These are phyloP conservation scores for Sarcophilus harrisii DNA, from an alignment of 2,797 vertebrate genomes.

Conservation along the genomic window DNA sequence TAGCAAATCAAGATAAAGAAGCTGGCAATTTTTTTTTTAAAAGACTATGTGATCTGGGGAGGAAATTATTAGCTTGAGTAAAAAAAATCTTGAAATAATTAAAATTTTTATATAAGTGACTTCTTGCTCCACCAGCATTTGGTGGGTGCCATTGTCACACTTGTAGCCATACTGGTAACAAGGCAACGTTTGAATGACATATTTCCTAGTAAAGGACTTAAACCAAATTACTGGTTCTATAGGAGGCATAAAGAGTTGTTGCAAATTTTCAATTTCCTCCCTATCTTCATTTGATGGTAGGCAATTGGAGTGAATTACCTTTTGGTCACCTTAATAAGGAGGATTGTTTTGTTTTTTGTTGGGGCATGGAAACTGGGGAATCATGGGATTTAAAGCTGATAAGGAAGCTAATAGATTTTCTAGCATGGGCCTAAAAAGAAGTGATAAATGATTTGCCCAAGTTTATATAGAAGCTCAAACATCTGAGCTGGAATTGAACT, in stretches of 20 bases:
- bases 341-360: not conserved
- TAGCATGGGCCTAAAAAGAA: not conserved
- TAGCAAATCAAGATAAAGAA: conserved; percentile 46
- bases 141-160: not conserved
- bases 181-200: not conserved
- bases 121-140: not conserved
- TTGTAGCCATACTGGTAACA: not conserved
- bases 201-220: not conserved
- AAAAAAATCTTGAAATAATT: conserved; percentile 4
- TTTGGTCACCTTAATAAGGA: not conserved
- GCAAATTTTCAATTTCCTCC: not conserved
- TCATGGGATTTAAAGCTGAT: not conserved
- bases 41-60: conserved; percentile 20
- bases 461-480: not conserved
- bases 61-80: conserved; percentile 45
- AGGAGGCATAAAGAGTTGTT: not conserved
- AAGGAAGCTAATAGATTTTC: not conserved
- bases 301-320: not conserved
- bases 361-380: not conserved
- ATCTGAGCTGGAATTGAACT: not conserved
- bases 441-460: not conserved
- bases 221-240: not conserved
- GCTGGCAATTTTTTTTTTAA: conserved; percentile 41
- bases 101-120: conserved; percentile 21
- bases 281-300: not conserved